A percentile compares a stretch with the other conserved stretches of the same genome.
phyloP scores from a whole-genome alignment of 1,140 invertebrate species.

The Cotesia chilonis region DNA sequence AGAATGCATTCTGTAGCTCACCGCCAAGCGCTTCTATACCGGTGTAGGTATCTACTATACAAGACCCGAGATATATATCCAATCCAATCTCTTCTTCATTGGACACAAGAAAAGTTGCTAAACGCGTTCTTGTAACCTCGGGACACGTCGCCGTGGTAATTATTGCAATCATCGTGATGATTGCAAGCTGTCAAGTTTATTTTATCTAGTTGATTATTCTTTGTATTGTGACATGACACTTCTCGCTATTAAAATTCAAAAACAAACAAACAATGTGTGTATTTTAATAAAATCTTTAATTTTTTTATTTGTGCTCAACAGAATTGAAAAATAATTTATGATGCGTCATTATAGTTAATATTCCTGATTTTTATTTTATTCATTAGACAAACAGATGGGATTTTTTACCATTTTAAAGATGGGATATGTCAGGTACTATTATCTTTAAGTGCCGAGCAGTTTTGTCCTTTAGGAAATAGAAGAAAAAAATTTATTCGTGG shows the following conservation, averaged over 20 bases:
- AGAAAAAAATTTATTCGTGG: conserved; percentile 4
- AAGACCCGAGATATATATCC: neutral
- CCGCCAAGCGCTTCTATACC: too few relatives aligned
- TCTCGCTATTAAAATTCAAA: neutral
- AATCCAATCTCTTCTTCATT: neutral
- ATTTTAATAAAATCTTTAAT: too few relatives aligned
- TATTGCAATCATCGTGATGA: conserved; percentile 28
- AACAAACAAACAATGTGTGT: neutral
- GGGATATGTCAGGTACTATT: conserved; percentile 28
- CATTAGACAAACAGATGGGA: neutral
- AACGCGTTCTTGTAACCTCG: conserved; percentile 19
- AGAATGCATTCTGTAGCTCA: neutral
- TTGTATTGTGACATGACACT: conserved; percentile 10
- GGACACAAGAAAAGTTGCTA: conserved; percentile 28
- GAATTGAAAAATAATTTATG: neutral
- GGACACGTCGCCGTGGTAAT: conserved; percentile 19
- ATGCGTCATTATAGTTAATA: neutral
- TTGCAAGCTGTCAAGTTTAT: conserved; percentile 18
- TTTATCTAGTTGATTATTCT: neutral
- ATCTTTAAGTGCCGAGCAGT: conserved; percentile 29
- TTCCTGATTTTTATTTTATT: neutral
- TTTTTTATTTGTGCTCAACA: too few relatives aligned
- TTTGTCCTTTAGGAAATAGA: neutral
- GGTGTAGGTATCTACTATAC: neutral
- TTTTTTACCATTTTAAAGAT: neutral